Percentiles rank a stretch among this genome's conserved stretches.
Conservation (phyloP, 2,113 vertebrate species). For the Chloropsis cyanopogon region DNA sequence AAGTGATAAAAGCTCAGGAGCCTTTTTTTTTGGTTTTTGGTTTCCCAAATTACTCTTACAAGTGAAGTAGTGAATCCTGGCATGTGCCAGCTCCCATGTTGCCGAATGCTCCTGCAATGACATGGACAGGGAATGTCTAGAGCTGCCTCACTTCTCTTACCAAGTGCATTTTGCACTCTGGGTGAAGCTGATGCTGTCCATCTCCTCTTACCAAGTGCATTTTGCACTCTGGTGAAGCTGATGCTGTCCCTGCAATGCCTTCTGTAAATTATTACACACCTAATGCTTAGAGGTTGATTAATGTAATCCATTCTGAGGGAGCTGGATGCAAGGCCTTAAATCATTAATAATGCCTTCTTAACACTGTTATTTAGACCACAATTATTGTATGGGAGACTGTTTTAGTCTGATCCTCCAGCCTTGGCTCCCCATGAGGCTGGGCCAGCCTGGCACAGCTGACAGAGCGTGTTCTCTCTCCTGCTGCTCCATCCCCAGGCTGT, state of each 20-base stretch:
- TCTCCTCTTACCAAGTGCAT: fast-evolving
- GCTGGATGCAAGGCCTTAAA: neutral
- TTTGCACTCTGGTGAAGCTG: fast-evolving
- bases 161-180: fast-evolving
- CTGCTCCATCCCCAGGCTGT: conserved; percentile 10
- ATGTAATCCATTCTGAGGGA: neutral
- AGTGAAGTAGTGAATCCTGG: neutral
- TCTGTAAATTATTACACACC: neutral
- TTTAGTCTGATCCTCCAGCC: neutral
- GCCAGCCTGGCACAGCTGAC: conserved; percentile 23
- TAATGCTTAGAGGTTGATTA: neutral
- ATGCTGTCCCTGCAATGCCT: neutral
- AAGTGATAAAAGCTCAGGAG: neutral
- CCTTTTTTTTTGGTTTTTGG: neutral
- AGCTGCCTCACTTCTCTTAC: neutral
- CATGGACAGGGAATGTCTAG: neutral
- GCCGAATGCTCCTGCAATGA: neutral
- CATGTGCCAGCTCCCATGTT: fast-evolving
- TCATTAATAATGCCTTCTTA: neutral
- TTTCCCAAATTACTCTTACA: neutral
- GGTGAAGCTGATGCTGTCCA: neutral
- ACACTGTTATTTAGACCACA: neutral
- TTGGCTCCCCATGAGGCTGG: neutral
- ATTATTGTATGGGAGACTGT: neutral
- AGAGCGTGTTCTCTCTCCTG: neutral